Evolutionary conservation across 1,140 invertebrate genomes (phyloP).

Genomic region (Drosophila oshimai): DNA sequence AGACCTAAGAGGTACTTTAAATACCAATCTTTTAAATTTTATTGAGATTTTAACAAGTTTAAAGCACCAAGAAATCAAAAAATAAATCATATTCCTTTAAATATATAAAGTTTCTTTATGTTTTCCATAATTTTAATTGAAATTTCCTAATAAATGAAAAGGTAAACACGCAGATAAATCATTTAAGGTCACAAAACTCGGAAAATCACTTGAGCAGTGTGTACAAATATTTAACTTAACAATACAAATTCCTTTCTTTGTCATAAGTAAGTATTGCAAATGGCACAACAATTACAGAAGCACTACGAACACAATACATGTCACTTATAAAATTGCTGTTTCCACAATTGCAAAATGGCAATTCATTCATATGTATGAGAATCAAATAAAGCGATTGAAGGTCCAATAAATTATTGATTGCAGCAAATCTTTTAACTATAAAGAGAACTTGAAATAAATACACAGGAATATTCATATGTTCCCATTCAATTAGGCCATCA

Average conservation of each 20-base stretch:
- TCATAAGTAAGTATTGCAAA: not conserved
- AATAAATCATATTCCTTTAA: not conserved
- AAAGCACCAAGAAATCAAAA: not conserved
- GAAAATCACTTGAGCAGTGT: no score
- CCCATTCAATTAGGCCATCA: not conserved
- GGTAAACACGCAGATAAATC: no score
- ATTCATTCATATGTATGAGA: constrained; percentile 36
- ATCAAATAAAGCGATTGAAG: constrained; percentile 29
- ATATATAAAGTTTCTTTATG: no score
- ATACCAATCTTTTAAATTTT: not conserved
- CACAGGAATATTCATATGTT: not conserved
- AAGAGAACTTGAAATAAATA: constrained; percentile 29
- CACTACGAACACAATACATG: constrained; percentile 17
- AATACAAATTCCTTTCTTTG: constrained; percentile 10
- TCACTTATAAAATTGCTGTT: constrained; percentile 36
- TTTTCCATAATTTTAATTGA: no score
- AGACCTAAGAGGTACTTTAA: not conserved
- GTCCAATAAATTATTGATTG: constrained; percentile 37
- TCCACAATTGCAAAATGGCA: constrained; percentile 18
- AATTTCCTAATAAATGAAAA: no score
- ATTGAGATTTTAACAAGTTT: not conserved
- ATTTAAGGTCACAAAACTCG: no score
- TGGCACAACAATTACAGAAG: constrained; percentile 20
- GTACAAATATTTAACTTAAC: not conserved
- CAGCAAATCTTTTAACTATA: not conserved